phyloP scores from a whole-genome alignment of 2,888 invertebrate genomes.

The Tuta absoluta region DNA sequence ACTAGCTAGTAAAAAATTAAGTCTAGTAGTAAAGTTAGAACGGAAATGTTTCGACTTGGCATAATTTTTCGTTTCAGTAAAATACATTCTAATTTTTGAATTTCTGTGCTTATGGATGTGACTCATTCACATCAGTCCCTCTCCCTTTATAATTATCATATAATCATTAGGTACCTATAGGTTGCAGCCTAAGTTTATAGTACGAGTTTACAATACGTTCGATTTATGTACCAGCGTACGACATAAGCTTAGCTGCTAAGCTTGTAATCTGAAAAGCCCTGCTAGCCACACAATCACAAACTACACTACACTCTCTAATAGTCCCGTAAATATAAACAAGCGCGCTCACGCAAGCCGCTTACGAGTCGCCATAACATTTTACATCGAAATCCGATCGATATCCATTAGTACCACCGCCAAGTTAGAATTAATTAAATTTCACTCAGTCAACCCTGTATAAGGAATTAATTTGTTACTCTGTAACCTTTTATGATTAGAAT shows the following conservation, averaged over 20 bases:
- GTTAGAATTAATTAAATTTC: constrained; percentile 26
- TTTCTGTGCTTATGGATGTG: too few relatives aligned
- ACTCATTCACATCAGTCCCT: too few relatives aligned
- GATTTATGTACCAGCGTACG: background rate
- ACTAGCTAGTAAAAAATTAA: too few relatives aligned
- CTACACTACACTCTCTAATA: constrained; percentile 3
- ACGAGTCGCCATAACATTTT: constrained; percentile 7
- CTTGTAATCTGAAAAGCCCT: constrained; percentile 1
- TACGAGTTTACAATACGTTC: too few relatives aligned
- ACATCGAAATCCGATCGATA: background rate
- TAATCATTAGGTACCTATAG: too few relatives aligned
- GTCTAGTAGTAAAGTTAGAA: too few relatives aligned
- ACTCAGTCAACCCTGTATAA: constrained; percentile 20
- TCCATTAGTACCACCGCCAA: constrained; percentile 14
- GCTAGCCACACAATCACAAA: constrained; percentile 6
- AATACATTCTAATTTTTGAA: too few relatives aligned
- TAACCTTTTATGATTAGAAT: constrained; percentile 3
- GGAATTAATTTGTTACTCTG: constrained; percentile 19
- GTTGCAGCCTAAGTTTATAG: too few relatives aligned
- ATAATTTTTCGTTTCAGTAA: too few relatives aligned
- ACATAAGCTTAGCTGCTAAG: background rate
- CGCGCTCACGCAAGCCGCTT: background rate
- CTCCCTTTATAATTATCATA: too few relatives aligned
- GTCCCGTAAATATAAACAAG: background rate
- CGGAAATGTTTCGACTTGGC: too few relatives aligned